A percentile compares a stretch with the other conserved stretches of the same genome.
Conservation (phyloP, 2,113 vertebrate genomes). For the Haemorhous mexicanus region DNA sequence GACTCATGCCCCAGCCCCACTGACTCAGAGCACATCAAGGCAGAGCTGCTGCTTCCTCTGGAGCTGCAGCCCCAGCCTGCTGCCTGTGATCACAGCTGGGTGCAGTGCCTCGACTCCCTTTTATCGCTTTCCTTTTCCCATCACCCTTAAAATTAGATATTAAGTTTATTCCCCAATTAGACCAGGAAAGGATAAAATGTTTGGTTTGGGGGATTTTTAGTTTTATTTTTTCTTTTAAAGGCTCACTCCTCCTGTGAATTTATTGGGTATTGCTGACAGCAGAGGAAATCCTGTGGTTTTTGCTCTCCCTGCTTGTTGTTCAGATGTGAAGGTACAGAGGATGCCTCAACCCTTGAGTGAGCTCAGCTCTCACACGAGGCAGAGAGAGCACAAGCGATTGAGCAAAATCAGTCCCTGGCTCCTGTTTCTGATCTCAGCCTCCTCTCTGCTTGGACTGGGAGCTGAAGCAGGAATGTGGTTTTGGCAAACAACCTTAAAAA, state of each 20-base stretch:
- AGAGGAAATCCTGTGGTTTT: conserved; percentile 33
- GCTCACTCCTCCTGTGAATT: conserved; percentile 27
- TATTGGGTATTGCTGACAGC: conserved; percentile 16
- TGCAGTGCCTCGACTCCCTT: not conserved
- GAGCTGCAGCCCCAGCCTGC: not conserved
- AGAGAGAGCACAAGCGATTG: not conserved
- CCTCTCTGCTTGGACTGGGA: not conserved
- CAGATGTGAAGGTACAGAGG: conserved; percentile 9
- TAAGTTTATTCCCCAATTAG: conserved; percentile 45
- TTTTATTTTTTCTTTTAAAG: not conserved
- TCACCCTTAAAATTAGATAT: conserved; percentile 4
- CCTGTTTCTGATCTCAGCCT: not conserved
- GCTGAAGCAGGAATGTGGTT: conserved; percentile 7
- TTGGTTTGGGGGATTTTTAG: not conserved
- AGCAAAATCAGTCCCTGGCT: not conserved
- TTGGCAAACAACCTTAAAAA: conserved; percentile 15
- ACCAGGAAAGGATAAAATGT: not conserved
- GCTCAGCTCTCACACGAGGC: not conserved
- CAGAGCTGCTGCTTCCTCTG: not conserved
- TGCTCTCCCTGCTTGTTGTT: not conserved
- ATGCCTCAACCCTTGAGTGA: not conserved
- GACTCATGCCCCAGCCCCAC: not conserved
- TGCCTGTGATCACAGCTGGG: not conserved
- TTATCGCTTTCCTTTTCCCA: conserved; percentile 22
- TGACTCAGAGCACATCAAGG: not conserved